These are phyloP conservation scores for Thalpophila matura DNA, from an alignment of 2,888 invertebrate genomes.

Conservation along the genomic window DNA sequence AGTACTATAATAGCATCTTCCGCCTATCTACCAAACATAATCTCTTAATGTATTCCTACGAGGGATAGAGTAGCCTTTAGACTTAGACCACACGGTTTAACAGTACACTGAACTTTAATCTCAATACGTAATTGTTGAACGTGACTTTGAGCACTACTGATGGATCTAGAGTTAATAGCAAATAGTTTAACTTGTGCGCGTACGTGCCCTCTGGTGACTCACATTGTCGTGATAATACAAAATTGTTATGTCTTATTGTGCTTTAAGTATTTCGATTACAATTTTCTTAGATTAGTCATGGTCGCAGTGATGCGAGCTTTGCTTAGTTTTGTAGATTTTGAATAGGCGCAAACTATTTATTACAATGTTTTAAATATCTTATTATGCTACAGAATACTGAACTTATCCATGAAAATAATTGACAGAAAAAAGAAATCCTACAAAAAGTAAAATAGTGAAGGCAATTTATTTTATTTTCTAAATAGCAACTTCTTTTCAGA, in stretches of 20 bases:
- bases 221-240: constrained; percentile 40
- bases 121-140: constrained; percentile 60
- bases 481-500: neutral
- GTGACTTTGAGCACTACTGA: constrained; percentile 50
- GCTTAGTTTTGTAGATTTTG: too few species aligned
- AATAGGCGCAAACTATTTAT: neutral
- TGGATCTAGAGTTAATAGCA: constrained; percentile 52
- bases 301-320: neutral
- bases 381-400: too few species aligned
- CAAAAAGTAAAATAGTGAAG: neutral
- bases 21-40: neutral
- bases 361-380: neutral
- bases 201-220: constrained; percentile 37
- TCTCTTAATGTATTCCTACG: neutral
- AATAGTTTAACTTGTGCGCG: constrained; percentile 43
- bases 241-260: constrained; percentile 49
- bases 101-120: constrained; percentile 54
- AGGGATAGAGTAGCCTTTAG: neutral
- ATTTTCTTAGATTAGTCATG: constrained; percentile 5
- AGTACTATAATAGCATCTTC: neutral
- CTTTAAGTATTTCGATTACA: constrained; percentile 22
- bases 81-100: constrained; percentile 26
- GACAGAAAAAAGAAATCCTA: too few species aligned
- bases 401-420: too few species aligned
- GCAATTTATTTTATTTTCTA: neutral